Evolutionary conservation across 2,113 vertebrate species (phyloP).

Genomic region (Macrotis lagotis): DNA sequence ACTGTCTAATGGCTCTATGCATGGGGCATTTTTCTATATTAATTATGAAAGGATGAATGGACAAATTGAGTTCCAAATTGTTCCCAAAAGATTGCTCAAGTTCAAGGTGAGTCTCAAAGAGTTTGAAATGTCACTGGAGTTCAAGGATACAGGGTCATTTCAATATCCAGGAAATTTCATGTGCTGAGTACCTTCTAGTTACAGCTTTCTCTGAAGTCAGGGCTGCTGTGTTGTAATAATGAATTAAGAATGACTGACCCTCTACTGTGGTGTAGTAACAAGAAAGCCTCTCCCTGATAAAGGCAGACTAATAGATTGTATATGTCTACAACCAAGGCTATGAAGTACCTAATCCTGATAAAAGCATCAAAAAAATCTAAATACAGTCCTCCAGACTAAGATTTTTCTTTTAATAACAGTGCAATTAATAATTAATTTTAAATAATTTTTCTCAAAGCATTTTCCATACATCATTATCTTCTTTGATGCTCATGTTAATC

Average conservation of each 20-base stretch:
- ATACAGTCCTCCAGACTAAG: not conserved
- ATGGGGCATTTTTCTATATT: not conserved
- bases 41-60: not conserved
- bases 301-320: not conserved
- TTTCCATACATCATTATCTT: not conserved
- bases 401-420: not conserved
- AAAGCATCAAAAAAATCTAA: not conserved
- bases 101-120: not conserved
- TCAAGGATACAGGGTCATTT: not conserved
- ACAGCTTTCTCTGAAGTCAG: not conserved
- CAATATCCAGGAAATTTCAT: not conserved
- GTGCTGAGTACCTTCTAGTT: not conserved
- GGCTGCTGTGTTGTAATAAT: not conserved
- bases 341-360: not conserved
- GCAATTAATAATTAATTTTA: not conserved
- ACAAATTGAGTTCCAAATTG: not conserved
- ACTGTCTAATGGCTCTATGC: not conserved
- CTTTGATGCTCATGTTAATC: not conserved
- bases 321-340: not conserved
- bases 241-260: not conserved
- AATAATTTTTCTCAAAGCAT: not conserved
- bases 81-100: not conserved
- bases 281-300: not conserved
- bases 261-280: not conserved
- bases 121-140: not conserved